A percentile compares a stretch with the other conserved stretches of the same genome.
phyloP scores from a whole-genome alignment of 2,888 invertebrate species.

The Ethmia dodecea region DNA sequence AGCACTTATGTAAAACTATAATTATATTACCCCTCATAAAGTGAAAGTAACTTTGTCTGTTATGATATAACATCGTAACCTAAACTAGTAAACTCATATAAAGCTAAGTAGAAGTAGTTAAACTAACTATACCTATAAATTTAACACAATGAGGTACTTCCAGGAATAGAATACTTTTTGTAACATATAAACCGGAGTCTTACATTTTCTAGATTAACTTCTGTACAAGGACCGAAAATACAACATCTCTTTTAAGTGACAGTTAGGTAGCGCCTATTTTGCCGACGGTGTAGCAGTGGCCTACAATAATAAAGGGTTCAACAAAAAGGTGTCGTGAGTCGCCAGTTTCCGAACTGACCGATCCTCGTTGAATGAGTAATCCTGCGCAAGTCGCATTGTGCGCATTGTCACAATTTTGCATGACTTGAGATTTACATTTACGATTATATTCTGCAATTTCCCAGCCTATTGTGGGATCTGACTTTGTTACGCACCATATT shows the following conservation, averaged over 20 bases:
- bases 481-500: background rate
- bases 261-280: background rate
- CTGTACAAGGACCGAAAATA: background rate
- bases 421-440: constrained; percentile 28
- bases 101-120: too few relatives aligned
- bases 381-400: constrained; percentile 12
- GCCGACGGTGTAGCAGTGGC: constrained; percentile 1
- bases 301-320: constrained; percentile 4
- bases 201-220: background rate
- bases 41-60: background rate
- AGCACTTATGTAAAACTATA: background rate
- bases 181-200: background rate
- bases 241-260: background rate
- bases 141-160: background rate
- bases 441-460: constrained; percentile 13
- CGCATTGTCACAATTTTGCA: constrained; percentile 27
- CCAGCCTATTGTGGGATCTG: background rate
- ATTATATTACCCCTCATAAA: background rate
- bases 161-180: background rate
- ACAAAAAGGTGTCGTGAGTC: background rate
- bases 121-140: too few relatives aligned
- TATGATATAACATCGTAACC: too few relatives aligned
- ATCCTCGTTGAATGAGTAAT: background rate
- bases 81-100: too few relatives aligned
- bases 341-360: constrained; percentile 2